Base-by-base conservation (phyloP, 2,888 invertebrate species). In the Drosophila helvetica region DNA sequence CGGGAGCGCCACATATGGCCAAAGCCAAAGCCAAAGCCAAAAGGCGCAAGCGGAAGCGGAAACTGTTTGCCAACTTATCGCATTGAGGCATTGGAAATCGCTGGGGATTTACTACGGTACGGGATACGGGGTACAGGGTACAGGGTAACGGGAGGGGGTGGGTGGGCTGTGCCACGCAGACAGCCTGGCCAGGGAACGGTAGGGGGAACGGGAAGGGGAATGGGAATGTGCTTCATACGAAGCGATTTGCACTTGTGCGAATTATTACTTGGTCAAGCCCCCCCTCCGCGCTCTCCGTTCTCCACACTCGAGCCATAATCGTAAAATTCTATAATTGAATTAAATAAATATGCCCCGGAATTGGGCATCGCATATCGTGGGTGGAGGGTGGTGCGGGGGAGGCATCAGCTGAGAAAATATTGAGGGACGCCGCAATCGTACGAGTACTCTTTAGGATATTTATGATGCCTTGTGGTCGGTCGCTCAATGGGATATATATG, bases 301-400 rank as follows among this genome's bases (percentile, higher is more conserved):
- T 15, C n/a, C 38, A 12, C n/a, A 38, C 38, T 38, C 15, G 7
- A 48, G 46, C 74, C 80, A 90, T 90, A 90, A 90, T 90, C 90
- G 78, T 90, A 90, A 90, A 90, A 90, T 86, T 84, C 87, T 81
- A 90, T 90, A 90, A 90, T 90, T 90, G 90, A 90, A 90, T 90
- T 90, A 90, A 90, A 90, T 90, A 90, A 90, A 89, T 90, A 89
- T 78, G 75, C 54, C 53, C 10, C 68, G 65, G 75, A 78, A 71
- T n/a, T 38, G 38, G 38, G 38, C 38, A 38, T 38, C 38, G 38
- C 5, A 6, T 15, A 15, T 38, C 15, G 87, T n/a, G n/a, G n/a
- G n/a, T n/a, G n/a, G n/a, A n/a, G 22, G 22, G 22, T 22, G 22
- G 22, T 22, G 22, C 22, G 22, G 22, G 4, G 22, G 22, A 3